Evolutionary conservation across 2,797 vertebrate species (phyloP), one percentile per base, ranked within the genome.

Genomic region (Carcharodon carcharias): DNA sequence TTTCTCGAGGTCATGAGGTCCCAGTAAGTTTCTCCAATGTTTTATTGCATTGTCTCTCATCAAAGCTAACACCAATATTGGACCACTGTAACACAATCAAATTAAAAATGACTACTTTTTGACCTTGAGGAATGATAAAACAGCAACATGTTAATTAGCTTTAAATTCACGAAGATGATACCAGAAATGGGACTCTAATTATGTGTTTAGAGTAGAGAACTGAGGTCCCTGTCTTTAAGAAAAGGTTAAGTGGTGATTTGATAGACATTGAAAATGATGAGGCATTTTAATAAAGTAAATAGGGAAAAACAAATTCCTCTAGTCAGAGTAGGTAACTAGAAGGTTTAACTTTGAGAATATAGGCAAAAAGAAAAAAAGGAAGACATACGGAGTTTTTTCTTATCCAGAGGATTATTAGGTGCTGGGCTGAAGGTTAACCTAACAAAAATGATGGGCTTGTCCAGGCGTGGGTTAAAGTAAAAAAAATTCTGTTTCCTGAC

Each of bases 1-100:
- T 73, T 58, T 80, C 40, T 96, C 96, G 40, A 96, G 18, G 26
- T 96, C 94, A 45, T 96, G 92, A 67, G 96, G 96, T 58, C 96
- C 96, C 65, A 96, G 65, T 96, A 96, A 96, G 8, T 67, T 92
- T 89, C 95, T 96, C 96, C 96, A 96, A 69, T 96, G 96, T 71
- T 96, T 54, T 71, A 96, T 91, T 7, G 96, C 96, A 96, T 96
- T 96, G 26, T 96, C 96, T 69, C 96, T 96, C 23, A 82, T 58
- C 26, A 96, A 95, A 88, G 96, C 96, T 96, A 96, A 95, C 63
- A 95, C 96, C 69, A 96, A 95, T 80, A 96, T 56, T 58, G 96
- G 96, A 71, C 96, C 96, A 95, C 96, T 96, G 95, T 56, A 58
- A 87, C 31, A 54, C 11, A 96, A 4, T 14, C 21, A 96, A 31